Conservation (phyloP, 2,113 vertebrate species). For the Hippocampus barbouri region DNA sequence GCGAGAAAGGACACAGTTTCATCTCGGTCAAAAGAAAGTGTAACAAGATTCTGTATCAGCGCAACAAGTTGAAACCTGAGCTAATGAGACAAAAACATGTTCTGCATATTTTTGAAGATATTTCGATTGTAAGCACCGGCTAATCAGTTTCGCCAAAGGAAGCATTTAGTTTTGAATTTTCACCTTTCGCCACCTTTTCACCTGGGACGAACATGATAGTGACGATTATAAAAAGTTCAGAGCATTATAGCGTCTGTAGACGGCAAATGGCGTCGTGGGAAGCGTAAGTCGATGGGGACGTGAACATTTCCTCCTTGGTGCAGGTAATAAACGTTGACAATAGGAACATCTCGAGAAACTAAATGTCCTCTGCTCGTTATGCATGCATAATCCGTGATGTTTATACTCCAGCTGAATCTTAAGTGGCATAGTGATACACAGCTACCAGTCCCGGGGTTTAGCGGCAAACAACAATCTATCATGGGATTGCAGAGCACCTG, state of each 20-base stretch:
- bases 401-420: constrained; percentile 21
- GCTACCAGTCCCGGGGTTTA: constrained; percentile 62
- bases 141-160: not conserved
- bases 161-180: not conserved
- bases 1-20: not conserved
- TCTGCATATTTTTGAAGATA: not conserved
- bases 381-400: not conserved
- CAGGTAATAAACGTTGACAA: not conserved
- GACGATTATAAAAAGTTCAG: not conserved
- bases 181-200: not conserved
- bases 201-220: too few relatives aligned
- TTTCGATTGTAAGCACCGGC: not conserved
- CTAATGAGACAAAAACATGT: not conserved
- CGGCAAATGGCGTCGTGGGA: not conserved
- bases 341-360: not conserved
- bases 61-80: not conserved
- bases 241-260: not conserved
- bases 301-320: not conserved
- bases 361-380: not conserved
- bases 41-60: not conserved
- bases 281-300: not conserved
- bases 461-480: constrained; percentile 66
- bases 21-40: not conserved
- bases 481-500: constrained; percentile 69
- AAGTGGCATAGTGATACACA: constrained; percentile 29